Conservation (phyloP, 2,113 vertebrate species). For the Aplodontia rufa region DNA sequence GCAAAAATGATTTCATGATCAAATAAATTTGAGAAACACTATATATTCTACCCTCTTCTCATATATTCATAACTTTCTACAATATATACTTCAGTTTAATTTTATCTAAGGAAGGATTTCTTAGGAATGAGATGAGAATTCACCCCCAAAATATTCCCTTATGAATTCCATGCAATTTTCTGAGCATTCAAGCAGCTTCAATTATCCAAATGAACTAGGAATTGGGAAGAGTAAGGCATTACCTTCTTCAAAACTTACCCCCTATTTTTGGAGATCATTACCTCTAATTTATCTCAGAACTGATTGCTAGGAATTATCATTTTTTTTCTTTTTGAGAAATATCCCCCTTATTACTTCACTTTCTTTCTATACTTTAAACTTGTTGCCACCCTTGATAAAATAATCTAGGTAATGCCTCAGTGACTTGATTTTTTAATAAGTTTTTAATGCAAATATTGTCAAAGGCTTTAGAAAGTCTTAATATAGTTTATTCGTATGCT, state of each 20-base stretch:
- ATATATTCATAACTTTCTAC: background rate
- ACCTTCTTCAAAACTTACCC: slow-evolving; percentile 2
- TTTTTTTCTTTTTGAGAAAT: slow-evolving; percentile 15
- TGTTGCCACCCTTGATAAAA: slow-evolving; percentile 6
- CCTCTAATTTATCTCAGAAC: slow-evolving; percentile 41
- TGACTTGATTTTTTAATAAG: slow-evolving; percentile 49
- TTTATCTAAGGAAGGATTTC: slow-evolving; percentile 29
- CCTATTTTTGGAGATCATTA: slow-evolving; percentile 26
- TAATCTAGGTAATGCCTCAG: slow-evolving; percentile 7
- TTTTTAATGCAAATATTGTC: slow-evolving; percentile 63
- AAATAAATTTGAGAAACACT: background rate
- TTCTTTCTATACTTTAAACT: slow-evolving; percentile 39
- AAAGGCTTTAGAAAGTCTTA: slow-evolving; percentile 62
- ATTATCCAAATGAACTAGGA: background rate
- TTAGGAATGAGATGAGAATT: background rate
- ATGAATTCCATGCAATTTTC: background rate
- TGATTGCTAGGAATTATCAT: background rate
- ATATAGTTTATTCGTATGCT: slow-evolving; percentile 48
- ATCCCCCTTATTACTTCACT: background rate
- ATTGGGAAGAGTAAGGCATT: background rate
- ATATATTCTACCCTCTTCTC: background rate
- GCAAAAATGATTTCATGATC: background rate
- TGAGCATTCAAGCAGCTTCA: background rate
- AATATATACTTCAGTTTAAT: background rate
- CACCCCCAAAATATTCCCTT: background rate